phyloP scores from a whole-genome alignment of 2,113 vertebrate species.

The Malurus elegans region DNA sequence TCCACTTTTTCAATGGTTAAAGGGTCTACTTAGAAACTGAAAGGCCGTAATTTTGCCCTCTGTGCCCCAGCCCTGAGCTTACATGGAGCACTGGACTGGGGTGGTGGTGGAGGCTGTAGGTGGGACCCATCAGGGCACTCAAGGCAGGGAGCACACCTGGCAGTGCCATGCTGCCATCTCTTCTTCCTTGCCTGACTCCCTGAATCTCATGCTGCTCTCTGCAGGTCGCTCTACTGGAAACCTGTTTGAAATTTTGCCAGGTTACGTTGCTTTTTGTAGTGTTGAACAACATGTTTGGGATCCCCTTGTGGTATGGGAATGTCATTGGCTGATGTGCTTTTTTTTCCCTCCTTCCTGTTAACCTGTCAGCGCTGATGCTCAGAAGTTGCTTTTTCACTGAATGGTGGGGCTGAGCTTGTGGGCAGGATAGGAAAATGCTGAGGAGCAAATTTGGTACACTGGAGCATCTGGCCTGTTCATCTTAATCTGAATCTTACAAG shows the following conservation, averaged over 20 bases:
- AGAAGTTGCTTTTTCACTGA: neutral
- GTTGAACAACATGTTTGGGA: neutral
- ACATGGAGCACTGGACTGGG: neutral
- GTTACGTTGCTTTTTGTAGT: neutral
- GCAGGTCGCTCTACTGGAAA: neutral
- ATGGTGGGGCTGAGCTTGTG: neutral
- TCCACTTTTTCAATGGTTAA: neutral
- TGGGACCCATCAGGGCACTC: neutral
- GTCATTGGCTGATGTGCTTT: neutral
- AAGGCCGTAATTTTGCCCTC: neutral
- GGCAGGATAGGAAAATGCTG: neutral
- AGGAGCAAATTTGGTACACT: neutral
- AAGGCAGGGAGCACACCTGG: neutral
- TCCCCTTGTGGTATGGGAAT: neutral
- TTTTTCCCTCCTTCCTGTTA: neutral
- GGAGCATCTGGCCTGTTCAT: slow-evolving; percentile 23
- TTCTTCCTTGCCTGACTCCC: neutral
- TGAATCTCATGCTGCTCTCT: neutral
- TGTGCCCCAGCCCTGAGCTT: neutral
- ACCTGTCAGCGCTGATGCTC: neutral
- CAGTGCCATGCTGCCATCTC: neutral
- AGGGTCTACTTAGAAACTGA: neutral
- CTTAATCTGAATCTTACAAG: neutral
- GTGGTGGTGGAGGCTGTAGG: neutral
- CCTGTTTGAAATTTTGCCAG: neutral